These are phyloP conservation scores for Asobara japonica DNA, from an alignment of 1,140 invertebrate species.

Conservation along the genomic window DNA sequence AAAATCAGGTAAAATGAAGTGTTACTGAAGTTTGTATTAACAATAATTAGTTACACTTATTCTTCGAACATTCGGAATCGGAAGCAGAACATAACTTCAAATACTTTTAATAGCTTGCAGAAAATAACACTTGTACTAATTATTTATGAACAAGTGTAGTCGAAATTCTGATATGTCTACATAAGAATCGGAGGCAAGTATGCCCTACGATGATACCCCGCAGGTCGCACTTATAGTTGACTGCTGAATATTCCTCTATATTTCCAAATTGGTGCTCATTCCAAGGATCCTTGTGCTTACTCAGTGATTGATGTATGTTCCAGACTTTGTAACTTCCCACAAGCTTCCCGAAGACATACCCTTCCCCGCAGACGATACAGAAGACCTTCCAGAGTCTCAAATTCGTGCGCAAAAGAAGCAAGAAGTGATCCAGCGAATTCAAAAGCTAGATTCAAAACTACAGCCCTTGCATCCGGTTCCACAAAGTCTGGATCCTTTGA, in stretches of 20 bases:
- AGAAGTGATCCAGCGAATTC: slow-evolving; percentile 43
- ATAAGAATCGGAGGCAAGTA: neutral
- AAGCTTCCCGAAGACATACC: slow-evolving; percentile 50
- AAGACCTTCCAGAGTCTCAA: slow-evolving; percentile 48
- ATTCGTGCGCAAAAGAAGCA: slow-evolving; percentile 42
- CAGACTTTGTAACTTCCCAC: slow-evolving; percentile 58
- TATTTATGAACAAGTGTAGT: too few relatives aligned
- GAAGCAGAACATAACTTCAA: too few relatives aligned
- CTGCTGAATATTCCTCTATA: too few relatives aligned
- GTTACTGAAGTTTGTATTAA: too few relatives aligned
- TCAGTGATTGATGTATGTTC: too few relatives aligned
- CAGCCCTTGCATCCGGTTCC: slow-evolving; percentile 32
- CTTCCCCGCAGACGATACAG: slow-evolving; percentile 42
- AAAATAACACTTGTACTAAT: neutral
- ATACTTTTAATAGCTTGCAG: neutral
- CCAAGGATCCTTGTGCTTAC: too few relatives aligned
- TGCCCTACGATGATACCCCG: too few relatives aligned
- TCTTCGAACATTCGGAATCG: too few relatives aligned
- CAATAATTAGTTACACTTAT: too few relatives aligned
- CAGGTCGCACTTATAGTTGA: too few relatives aligned
- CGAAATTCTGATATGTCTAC: neutral
- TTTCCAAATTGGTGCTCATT: too few relatives aligned
- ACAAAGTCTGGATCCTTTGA: slow-evolving; percentile 42
- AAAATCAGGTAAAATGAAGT: slow-evolving; percentile 37
- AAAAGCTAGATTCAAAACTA: slow-evolving; percentile 51